Evolutionary conservation across 2,797 vertebrate species (phyloP), one percentile per base, ranked within the genome.

Genomic region (Rhinoraja longicauda): DNA sequence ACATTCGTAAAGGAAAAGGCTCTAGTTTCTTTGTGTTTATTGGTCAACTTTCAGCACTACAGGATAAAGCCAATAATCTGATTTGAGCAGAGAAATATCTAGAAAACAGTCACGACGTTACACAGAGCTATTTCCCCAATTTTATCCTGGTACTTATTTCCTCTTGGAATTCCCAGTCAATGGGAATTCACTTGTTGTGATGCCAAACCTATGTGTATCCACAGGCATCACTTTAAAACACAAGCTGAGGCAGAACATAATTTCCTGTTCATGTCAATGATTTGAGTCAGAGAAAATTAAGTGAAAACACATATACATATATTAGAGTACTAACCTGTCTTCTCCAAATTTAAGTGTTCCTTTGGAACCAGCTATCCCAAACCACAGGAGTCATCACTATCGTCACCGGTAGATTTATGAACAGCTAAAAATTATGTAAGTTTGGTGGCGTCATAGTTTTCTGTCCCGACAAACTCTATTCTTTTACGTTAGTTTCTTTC

Each of bases 11-110:
- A 72, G 21, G 19, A 64, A 88, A 32, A 64, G 21, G 17, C 84
- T 88, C 84, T 7, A 32, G 5, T 88, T 36, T 88, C 84, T 88
- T 88, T 86, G 82, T 86, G 57, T 88, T 88, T 88, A 88, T 88
- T 88, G 62, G 62, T 88, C 7, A 64, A 32, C 84, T 88, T 88
- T 88, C 84, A 88, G 15, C 84, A 67, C 84, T 64, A 29, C 17
- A 32, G 24, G n/a, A 88, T 88, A 36, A 64, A 32, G 4, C 57
- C 15, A 88, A 4, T 88, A 88, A 88, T 64, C 59, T 88, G 29
- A 88, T 88, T 88, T 88, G n/a, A 6, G 84, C 17, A 21, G 72
- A 72, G 67, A 62, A 88, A 17, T 17, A 86, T 32, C 62, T 67
- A 2, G 59, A 36, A 88, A 36, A 88, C 15, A 64, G 62, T n/a